A percentile compares a stretch with the other conserved stretches of the same genome.
Evolutionary conservation across 64 coral and sea anemone genomes (phyloP).

Genomic region (Hydrozoanthus tunicans): DNA sequence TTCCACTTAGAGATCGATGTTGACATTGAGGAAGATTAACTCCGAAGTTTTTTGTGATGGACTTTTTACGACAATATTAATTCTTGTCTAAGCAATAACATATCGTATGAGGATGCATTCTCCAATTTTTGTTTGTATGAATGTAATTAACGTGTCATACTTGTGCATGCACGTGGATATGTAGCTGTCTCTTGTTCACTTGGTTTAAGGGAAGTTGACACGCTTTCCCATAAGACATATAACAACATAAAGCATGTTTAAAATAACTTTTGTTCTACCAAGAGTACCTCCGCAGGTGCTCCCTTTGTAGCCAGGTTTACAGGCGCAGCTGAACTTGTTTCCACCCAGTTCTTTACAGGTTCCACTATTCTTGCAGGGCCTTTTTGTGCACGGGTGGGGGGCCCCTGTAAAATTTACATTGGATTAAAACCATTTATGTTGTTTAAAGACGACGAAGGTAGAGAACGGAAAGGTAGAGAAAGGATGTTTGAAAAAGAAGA

Average conservation of each 20-base stretch:
- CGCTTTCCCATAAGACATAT: not conserved
- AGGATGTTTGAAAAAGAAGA: not conserved
- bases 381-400: not conserved
- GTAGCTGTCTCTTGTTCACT: too few species aligned
- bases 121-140: not conserved
- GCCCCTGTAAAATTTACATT: not conserved
- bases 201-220: not conserved
- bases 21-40: too few species aligned
- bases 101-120: not conserved
- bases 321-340: not conserved
- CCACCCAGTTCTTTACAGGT: slow-evolving; percentile 1
- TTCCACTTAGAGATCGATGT: too few species aligned
- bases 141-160: too few species aligned
- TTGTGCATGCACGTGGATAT: too few species aligned
- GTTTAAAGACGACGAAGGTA: not conserved
- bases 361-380: slow-evolving; percentile 8
- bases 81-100: too few species aligned
- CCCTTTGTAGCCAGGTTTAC: not conserved
- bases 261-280: not conserved
- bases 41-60: too few species aligned
- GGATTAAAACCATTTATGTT: not conserved
- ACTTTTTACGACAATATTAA: too few species aligned
- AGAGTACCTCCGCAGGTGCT: not conserved
- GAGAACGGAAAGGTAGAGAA: not conserved
- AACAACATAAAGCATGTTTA: not conserved